phyloP scores from a whole-genome alignment of 1,140 invertebrate species.

The Phthorimaea operculella region DNA sequence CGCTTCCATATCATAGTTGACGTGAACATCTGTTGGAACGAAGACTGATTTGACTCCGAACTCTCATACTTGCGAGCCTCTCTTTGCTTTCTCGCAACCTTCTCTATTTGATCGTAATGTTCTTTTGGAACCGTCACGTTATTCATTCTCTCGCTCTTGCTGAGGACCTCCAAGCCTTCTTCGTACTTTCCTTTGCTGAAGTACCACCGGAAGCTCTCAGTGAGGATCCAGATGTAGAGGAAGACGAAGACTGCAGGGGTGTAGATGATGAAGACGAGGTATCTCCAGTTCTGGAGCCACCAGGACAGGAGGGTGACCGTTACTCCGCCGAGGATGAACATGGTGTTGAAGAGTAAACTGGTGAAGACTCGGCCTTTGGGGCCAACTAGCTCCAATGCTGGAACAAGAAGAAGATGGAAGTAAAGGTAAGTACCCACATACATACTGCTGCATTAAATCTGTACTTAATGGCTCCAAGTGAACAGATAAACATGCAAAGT shows the following conservation, averaged over 20 bases:
- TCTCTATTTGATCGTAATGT: conserved; percentile 55
- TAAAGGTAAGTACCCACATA: no score
- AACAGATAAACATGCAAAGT: no score
- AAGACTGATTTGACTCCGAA: conserved; percentile 46
- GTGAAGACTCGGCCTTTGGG: conserved; percentile 77
- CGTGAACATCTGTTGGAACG: conserved; percentile 69
- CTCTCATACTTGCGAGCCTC: conserved; percentile 48
- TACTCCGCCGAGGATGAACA: conserved; percentile 79
- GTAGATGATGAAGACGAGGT: conserved; percentile 75
- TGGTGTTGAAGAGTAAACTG: conserved; percentile 76
- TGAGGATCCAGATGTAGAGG: conserved; percentile 70
- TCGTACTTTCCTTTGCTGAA: conserved; percentile 78
- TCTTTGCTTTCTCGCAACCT: conserved; percentile 50
- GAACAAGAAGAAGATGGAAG: conserved; percentile 12
- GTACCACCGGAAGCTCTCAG: conserved; percentile 79
- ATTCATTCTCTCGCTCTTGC: conserved; percentile 75
- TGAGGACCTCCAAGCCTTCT: conserved; percentile 71
- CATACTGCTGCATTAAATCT: no score
- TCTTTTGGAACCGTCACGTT: conserved; percentile 70
- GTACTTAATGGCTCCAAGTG: no score
- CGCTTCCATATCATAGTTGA: conserved; percentile 72
- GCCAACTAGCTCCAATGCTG: conserved; percentile 77
- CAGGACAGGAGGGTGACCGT: conserved; percentile 75
- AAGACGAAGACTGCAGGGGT: conserved; percentile 74
- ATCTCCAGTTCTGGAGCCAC: conserved; percentile 77